These are phyloP conservation scores for Ctenicera cuprea DNA, from an alignment of 2,888 invertebrate species.

Conservation along the genomic window DNA sequence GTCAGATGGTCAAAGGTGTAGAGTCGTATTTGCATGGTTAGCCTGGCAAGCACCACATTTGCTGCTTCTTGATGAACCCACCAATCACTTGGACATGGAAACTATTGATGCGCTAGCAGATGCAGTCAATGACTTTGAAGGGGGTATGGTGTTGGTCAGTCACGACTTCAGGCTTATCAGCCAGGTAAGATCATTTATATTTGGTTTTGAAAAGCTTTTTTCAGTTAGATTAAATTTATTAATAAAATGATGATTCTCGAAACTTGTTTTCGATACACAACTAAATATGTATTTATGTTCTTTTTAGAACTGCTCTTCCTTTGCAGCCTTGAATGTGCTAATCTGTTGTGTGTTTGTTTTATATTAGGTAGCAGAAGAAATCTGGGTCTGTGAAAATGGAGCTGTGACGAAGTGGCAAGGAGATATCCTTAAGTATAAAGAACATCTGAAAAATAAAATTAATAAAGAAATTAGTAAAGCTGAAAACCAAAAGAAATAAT, in stretches of 20 bases:
- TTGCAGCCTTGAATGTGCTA: neutral
- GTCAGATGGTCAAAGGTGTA: slow-evolving; percentile 98
- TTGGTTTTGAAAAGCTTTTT: no score
- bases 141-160: slow-evolving; percentile 98
- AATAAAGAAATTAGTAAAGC: slow-evolving; percentile 79
- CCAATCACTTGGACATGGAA: slow-evolving; percentile 98
- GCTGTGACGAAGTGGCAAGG: slow-evolving; percentile 98
- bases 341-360: neutral
- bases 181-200: slow-evolving; percentile 83
- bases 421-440: slow-evolving; percentile 96
- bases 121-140: slow-evolving; percentile 97
- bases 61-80: slow-evolving; percentile 88
- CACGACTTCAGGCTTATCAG: slow-evolving; percentile 99
- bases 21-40: slow-evolving; percentile 99
- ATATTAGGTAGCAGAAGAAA: slow-evolving; percentile 95
- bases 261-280: no score
- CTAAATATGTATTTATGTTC: neutral
- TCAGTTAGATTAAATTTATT: no score
- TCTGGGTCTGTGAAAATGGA: slow-evolving; percentile 99
- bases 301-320: neutral
- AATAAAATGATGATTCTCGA: no score
- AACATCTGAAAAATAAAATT: slow-evolving; percentile 92
- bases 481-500: slow-evolving; percentile 69
- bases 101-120: slow-evolving; percentile 99
- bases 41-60: slow-evolving; percentile 98